Evolutionary conservation across 1,140 invertebrate genomes (phyloP).

Genomic region (Drosophila gunungcola): DNA sequence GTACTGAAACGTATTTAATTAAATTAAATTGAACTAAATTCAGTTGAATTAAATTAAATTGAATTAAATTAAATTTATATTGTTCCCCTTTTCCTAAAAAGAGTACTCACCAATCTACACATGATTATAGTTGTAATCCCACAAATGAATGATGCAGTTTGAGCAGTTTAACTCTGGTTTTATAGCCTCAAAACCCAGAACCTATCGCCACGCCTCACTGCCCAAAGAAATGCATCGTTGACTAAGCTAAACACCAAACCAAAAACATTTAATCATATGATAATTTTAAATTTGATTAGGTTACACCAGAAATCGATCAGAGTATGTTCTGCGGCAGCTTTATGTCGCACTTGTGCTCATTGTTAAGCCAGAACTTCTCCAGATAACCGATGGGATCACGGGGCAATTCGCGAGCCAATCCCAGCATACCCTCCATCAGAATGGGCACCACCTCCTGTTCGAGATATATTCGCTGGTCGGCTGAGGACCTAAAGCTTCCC

Average conservation of each 20-base stretch:
- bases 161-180: slow-evolving; percentile 15
- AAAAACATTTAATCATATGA: slow-evolving; percentile 41
- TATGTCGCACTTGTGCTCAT: slow-evolving; percentile 59
- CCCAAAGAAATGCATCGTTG: slow-evolving; percentile 44
- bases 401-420: slow-evolving; percentile 57
- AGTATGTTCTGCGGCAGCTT: slow-evolving; percentile 53
- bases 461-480: slow-evolving; percentile 40
- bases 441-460: slow-evolving; percentile 58
- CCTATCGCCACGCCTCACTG: slow-evolving; percentile 29
- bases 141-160: slow-evolving; percentile 53
- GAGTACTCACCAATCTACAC: slow-evolving; percentile 60
- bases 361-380: slow-evolving; percentile 56
- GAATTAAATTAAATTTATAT: not conserved
- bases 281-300: slow-evolving; percentile 63
- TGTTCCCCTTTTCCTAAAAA: not conserved
- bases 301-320: not conserved
- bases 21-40: not conserved
- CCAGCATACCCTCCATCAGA: slow-evolving; percentile 66
- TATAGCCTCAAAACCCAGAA: slow-evolving; percentile 39
- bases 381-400: slow-evolving; percentile 59
- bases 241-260: slow-evolving; percentile 25
- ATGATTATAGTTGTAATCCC: slow-evolving; percentile 35
- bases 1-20: no score
- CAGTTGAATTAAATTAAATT: no score
- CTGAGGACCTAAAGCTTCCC: not conserved